A percentile compares a stretch with the other conserved stretches of the same genome.
Conservation (phyloP, 2,888 invertebrate genomes). For the Ornithoptera alexandrae region DNA sequence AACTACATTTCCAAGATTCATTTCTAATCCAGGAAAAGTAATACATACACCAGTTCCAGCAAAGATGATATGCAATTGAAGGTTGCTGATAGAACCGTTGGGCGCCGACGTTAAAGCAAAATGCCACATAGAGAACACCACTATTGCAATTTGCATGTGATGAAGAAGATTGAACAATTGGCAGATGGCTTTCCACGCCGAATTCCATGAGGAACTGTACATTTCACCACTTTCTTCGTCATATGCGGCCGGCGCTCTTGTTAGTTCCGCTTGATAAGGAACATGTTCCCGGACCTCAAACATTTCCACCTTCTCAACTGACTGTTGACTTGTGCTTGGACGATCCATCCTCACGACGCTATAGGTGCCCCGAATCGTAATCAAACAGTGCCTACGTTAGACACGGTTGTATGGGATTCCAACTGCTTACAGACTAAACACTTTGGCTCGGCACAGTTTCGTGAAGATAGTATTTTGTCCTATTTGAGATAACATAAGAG, state of each 20-base stretch:
- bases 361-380: slow-evolving; percentile 51
- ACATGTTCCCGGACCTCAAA: slow-evolving; percentile 73
- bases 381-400: slow-evolving; percentile 33
- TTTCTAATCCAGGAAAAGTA: neutral
- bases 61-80: slow-evolving; percentile 71
- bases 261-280: slow-evolving; percentile 70
- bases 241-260: slow-evolving; percentile 62
- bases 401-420: slow-evolving; percentile 49
- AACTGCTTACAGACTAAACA: slow-evolving; percentile 49
- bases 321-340: slow-evolving; percentile 68
- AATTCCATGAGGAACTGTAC: slow-evolving; percentile 60
- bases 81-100: slow-evolving; percentile 64
- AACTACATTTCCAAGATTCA: neutral
- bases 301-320: slow-evolving; percentile 66
- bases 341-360: slow-evolving; percentile 59
- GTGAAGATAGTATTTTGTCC: slow-evolving; percentile 43
- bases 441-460: slow-evolving; percentile 34
- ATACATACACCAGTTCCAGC: slow-evolving; percentile 75
- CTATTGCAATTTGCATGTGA: slow-evolving; percentile 71
- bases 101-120: slow-evolving; percentile 64
- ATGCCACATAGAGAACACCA: slow-evolving; percentile 69
- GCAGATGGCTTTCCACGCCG: slow-evolving; percentile 69
- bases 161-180: slow-evolving; percentile 69
- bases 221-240: slow-evolving; percentile 66
- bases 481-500: slow-evolving; percentile 55